Base-by-base conservation (phyloP, 2,888 invertebrate species). In the Rapana venosa region DNA sequence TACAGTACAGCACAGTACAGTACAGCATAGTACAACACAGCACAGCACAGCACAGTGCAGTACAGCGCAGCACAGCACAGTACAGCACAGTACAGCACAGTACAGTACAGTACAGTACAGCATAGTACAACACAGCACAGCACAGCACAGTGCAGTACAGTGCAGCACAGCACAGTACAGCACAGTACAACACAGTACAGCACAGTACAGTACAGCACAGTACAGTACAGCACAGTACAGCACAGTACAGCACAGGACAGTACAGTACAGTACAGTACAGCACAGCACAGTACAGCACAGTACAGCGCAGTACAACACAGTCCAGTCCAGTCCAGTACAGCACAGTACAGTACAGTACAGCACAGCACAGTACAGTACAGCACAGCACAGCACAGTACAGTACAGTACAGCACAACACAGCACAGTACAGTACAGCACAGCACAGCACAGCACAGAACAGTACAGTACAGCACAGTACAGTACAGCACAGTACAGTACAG, bases 351-450 rank as follows among this genome's bases (percentile, higher is more conserved):
- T 17, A 77, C 77, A 30, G 77, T 32, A 30, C 77, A 77, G 30
- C 30, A 30, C 32, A 77, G 77, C 32, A 32, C 77, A 77, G 77
- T 6, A 77, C 77, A 77, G 32, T 32, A 32, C 77, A 77, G 77
- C 32, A 77, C 77, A 77, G 77, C 77, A 77, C 77, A 15, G 30
- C 32, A 77, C 77, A 77, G 77, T 20, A 58, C 86, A 86, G 66
- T 22, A 58, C 86, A 86, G 32, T 66, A 58, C 32, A 86, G 86
- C 6, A 86, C 86, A 61, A 61, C 30, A 58, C 66, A 58, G 66
- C n/a, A 86, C 86, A 77, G 77, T 32, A 77, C 32, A 32, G 32
- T 77, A 77, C 32, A 77, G 32, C 32, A 32, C 77, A 77, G 32
- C 30, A 30, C 77, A 77, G 77, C 4, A 32, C 17, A 32, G 32